Conservation (phyloP, 2,113 vertebrate genomes). For the Seriola aureovittata region DNA sequence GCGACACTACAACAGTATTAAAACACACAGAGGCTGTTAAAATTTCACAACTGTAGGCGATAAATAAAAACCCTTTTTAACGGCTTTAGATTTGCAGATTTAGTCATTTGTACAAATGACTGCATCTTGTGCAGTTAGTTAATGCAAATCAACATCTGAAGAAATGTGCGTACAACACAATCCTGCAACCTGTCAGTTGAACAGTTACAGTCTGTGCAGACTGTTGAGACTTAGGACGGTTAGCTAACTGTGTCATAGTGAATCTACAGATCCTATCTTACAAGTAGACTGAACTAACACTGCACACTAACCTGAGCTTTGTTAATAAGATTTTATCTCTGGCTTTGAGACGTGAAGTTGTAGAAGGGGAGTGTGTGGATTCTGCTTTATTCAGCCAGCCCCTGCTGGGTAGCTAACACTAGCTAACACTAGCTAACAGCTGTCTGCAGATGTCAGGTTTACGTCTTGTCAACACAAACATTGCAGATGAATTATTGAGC, state of each 20-base stretch:
- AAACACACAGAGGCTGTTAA: neutral
- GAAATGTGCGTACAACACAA: no score
- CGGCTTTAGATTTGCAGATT: neutral
- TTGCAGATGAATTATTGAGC: neutral
- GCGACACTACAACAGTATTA: neutral
- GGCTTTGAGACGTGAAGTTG: neutral
- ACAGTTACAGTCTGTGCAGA: no score
- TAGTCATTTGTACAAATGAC: neutral
- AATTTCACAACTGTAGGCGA: neutral
- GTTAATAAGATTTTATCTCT: neutral
- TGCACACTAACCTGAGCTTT: no score
- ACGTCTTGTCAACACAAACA: neutral
- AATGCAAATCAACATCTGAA: no score
- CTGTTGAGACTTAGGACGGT: no score
- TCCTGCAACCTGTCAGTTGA: no score
- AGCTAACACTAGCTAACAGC: neutral
- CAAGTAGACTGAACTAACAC: neutral
- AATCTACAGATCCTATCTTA: no score
- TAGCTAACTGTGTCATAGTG: no score
- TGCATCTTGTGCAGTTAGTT: neutral
- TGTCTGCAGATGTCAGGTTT: no score
- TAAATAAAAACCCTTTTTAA: neutral
- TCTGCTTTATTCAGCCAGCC: neutral
- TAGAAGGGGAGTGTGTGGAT: no score
- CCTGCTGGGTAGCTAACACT: neutral